These are phyloP conservation scores for Sinosuthora webbiana DNA, from an alignment of 2,113 vertebrate genomes.

Conservation along the genomic window DNA sequence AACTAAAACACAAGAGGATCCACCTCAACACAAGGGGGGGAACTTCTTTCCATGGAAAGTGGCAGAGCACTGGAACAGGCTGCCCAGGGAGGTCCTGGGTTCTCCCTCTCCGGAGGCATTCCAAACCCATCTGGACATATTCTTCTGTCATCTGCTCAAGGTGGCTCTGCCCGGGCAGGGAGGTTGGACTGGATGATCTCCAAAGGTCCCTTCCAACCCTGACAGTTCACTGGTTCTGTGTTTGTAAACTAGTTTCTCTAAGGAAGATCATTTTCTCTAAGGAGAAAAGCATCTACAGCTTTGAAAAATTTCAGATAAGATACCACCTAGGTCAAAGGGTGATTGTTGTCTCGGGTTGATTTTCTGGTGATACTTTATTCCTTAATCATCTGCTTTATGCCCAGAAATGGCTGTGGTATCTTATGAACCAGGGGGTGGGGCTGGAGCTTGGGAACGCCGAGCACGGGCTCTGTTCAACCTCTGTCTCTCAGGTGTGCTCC, in stretches of 20 bases:
- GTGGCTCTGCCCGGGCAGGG: not conserved
- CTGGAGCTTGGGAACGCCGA: accelerated
- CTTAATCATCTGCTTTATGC: not conserved
- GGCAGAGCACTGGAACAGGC: not conserved
- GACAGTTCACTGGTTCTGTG: not conserved
- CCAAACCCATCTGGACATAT: not conserved
- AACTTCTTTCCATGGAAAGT: not conserved
- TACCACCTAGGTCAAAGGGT: not conserved
- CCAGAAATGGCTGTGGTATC: not conserved
- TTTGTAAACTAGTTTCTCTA: not conserved
- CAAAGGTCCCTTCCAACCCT: not conserved
- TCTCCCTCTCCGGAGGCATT: not conserved
- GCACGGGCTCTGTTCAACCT: not conserved
- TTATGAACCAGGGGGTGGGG: not conserved
- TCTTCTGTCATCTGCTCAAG: not conserved
- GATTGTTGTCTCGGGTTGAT: not conserved
- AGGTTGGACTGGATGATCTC: not conserved
- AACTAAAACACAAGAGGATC: not conserved
- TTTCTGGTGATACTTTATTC: not conserved
- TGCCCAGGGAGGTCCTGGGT: not conserved
- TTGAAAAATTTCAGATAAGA: not conserved
- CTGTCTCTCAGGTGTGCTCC: not conserved
- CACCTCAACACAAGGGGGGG: not conserved
- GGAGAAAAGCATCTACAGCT: not conserved
- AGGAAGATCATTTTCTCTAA: not conserved